phyloP scores from a whole-genome alignment of 2,888 invertebrate genomes.

The Pristionchus exspectatus region DNA sequence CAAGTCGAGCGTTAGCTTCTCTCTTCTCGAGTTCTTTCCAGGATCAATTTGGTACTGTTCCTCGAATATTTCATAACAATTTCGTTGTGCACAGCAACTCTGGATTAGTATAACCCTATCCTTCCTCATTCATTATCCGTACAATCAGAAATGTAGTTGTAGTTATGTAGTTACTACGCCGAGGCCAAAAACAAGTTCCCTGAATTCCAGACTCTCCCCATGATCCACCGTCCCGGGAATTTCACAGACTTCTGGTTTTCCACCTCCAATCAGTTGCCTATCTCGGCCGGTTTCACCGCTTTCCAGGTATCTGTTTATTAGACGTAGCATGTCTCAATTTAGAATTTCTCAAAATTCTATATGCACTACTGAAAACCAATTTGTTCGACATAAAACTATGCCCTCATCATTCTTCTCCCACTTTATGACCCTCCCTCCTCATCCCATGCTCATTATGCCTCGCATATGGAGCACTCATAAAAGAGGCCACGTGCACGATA shows the following conservation, averaged over 20 bases:
- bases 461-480: neutral
- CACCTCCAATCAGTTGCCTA: conserved; percentile 19
- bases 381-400: neutral
- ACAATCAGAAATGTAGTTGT: too few species aligned
- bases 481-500: conserved; percentile 3
- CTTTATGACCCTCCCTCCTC: neutral
- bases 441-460: neutral
- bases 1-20: neutral
- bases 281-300: neutral
- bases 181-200: neutral
- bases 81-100: too few species aligned
- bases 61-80: neutral
- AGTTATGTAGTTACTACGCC: too few species aligned
- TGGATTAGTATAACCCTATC: too few species aligned
- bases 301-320: neutral
- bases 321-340: too few species aligned
- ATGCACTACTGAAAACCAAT: too few species aligned
- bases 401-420: too few species aligned
- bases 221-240: neutral
- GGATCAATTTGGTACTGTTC: too few species aligned
- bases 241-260: neutral
- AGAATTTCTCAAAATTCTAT: too few species aligned
- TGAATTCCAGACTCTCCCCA: neutral
- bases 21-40: neutral
- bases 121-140: too few species aligned